Percentiles rank a stretch among this genome's conserved stretches.
These are phyloP conservation scores for Monoplex corrugatus DNA, from an alignment of 2,888 invertebrate species.

Conservation along the genomic window DNA sequence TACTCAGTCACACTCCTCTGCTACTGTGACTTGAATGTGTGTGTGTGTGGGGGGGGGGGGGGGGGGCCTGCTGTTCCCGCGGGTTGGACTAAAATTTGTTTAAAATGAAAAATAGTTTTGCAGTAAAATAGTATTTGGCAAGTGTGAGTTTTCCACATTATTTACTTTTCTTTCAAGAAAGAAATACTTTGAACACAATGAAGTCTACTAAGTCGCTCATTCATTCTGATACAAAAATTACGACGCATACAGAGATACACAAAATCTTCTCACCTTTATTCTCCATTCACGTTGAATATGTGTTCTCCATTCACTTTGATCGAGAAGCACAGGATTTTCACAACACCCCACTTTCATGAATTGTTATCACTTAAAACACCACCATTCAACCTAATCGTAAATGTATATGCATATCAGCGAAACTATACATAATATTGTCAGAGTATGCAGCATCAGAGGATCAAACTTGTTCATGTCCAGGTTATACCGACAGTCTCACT, in stretches of 20 bases:
- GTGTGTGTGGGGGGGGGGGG: no score
- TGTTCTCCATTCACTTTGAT: neutral
- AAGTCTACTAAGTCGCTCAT: neutral
- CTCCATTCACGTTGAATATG: no score
- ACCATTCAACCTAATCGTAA: neutral
- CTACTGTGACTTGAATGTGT: neutral
- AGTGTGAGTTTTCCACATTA: neutral
- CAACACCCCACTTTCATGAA: neutral
- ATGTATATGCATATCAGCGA: neutral
- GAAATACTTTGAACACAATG: neutral
- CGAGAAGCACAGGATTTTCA: neutral
- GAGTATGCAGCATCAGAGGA: no score
- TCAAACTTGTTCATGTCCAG: neutral
- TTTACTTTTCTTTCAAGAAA: slow-evolving; percentile 3
- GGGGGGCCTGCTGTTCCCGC: no score
- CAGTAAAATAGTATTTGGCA: no score
- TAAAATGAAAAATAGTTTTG: slow-evolving; percentile 11
- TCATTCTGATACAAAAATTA: neutral
- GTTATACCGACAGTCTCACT: slow-evolving; percentile 4
- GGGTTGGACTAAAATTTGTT: no score
- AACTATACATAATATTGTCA: neutral
- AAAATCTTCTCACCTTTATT: neutral
- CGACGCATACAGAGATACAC: neutral
- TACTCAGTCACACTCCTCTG: neutral
- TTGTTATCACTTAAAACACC: neutral